phyloP scores from a whole-genome alignment of 2,888 invertebrate genomes.

The Pandemis cinnamomeana region DNA sequence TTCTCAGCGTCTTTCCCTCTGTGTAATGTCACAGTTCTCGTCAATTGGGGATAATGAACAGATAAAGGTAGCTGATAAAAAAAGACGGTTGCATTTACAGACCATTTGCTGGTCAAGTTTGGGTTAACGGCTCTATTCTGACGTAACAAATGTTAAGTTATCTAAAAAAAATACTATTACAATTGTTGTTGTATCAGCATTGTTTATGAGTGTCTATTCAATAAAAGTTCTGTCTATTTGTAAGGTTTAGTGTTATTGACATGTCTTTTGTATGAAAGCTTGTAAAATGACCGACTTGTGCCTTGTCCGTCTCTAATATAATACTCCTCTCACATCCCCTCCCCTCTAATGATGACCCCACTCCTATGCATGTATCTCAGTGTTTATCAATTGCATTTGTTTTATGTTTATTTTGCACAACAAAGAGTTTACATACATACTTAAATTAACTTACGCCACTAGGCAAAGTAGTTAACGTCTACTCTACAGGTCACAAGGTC shows the following conservation, averaged over 20 bases:
- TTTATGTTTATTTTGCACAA: too few species aligned
- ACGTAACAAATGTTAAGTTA: background rate
- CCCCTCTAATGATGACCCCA: too few species aligned
- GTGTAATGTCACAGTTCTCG: conserved; percentile 1
- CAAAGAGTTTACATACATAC: too few species aligned
- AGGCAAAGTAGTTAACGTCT: too few species aligned
- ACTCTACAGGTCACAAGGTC: background rate
- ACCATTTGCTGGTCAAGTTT: background rate
- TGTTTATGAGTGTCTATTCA: background rate
- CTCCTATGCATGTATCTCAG: too few species aligned
- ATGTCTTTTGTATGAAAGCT: too few species aligned
- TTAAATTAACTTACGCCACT: too few species aligned
- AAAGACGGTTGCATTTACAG: background rate
- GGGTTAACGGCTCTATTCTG: background rate
- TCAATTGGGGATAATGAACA: background rate
- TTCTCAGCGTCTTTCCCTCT: conserved; percentile 50
- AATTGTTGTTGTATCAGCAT: too few species aligned
- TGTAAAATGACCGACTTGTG: too few species aligned
- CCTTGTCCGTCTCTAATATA: too few species aligned
- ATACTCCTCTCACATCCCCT: too few species aligned
- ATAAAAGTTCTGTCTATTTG: background rate
- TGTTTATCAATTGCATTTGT: too few species aligned
- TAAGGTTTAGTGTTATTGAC: background rate
- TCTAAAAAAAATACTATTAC: background rate
- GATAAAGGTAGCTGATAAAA: background rate